phyloP scores from a whole-genome alignment of 1,140 invertebrate genomes.

The Platyura marginata region DNA sequence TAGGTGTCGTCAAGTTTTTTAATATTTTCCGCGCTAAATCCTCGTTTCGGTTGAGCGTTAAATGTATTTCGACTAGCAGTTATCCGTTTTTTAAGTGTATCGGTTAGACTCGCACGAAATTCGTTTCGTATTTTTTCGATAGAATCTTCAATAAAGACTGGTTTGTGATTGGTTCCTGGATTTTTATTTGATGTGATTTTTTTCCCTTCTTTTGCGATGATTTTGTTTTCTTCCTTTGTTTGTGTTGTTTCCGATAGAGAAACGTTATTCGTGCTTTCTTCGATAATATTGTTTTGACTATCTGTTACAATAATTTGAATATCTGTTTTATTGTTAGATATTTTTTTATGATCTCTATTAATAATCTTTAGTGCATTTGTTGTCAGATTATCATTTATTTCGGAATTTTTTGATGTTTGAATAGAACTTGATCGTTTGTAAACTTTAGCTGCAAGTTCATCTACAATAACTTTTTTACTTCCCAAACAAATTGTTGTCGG shows the following conservation, averaged over 20 bases:
- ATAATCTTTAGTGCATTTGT: no score
- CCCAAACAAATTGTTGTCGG: neutral
- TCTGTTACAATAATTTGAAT: no score
- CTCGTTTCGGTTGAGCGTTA: neutral
- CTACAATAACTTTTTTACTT: slow-evolving; percentile 2
- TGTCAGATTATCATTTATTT: no score
- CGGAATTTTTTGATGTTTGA: neutral
- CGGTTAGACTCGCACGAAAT: neutral
- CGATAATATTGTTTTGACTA: no score
- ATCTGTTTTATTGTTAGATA: no score
- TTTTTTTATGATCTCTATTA: no score
- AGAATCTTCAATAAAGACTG: neutral
- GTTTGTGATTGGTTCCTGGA: neutral
- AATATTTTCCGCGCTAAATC: neutral
- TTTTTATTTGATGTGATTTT: neutral
- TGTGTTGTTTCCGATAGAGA: no score
- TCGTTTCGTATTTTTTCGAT: neutral
- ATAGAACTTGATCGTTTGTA: neutral
- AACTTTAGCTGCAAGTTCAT: slow-evolving; percentile 2
- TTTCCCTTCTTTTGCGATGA: no score
- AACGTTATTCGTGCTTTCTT: no score
- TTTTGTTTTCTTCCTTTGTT: no score
- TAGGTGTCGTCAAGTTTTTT: neutral
- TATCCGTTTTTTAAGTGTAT: neutral
- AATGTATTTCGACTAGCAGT: neutral